Base-by-base conservation (phyloP, 1,140 invertebrate genomes). In the Oscheius sp. region DNA sequence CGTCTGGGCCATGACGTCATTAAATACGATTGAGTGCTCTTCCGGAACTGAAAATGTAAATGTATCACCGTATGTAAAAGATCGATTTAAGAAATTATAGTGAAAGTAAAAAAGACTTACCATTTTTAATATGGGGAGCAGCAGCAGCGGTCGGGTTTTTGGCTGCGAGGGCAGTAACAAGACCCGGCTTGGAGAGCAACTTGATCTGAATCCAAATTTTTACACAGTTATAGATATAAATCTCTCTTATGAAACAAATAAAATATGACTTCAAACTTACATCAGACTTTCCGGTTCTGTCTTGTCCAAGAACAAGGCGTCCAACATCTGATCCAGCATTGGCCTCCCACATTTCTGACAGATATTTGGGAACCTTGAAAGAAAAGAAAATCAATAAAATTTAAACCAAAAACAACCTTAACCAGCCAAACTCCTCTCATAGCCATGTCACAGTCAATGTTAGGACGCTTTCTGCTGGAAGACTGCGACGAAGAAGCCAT, bases 311-410 rank as follows among this genome's bases (percentile, higher is more conserved):
- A 18, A 20, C 65, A 26, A 80, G 49, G n/a, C 69, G 69, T 31
- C 80, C 79, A 32, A 80, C 77, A 32, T 73, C 78, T 28, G 38
- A 49, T 1, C 79, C 79, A n/a, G 74, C 67, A 46, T 84, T 81
- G 45, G 82, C 65, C 32, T 81, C 76, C 79, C 79, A 81, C 26
- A 77, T 29, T 32, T 76, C 62, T 4, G 46, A 83, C 42, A 80
- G 67, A 64, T 82, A 80, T 36, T 74, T 52, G 13, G 80, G 79
- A 18, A 83, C 79, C 42, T n/a, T n/a, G n/a, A n/a, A n/a, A n/a
- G n/a, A n/a, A n/a, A n/a, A n/a, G n/a, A n/a, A n/a, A n/a, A n/a
- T n/a, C n/a, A n/a, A n/a, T n/a, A n/a, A n/a, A n/a, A n/a, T n/a
- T n/a, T n/a, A n/a, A n/a, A n/a, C n/a, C n/a, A n/a, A n/a, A n/a